Evolutionary conservation across 1,140 invertebrate genomes (phyloP).

Genomic region (Hypsibius dujardini): DNA sequence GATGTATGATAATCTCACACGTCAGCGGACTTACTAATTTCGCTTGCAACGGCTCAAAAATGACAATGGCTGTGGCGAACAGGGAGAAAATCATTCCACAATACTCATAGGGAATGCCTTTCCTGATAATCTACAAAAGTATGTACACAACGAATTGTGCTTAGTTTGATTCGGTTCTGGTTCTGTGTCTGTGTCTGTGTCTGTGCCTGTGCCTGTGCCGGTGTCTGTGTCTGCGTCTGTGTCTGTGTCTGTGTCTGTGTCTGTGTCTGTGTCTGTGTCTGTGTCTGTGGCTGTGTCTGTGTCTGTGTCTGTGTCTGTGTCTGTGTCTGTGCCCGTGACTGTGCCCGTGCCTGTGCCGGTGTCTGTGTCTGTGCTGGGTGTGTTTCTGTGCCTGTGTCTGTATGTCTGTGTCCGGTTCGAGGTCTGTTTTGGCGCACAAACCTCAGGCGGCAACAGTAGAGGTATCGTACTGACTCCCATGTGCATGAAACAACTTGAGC

Average conservation of each 20-base stretch:
- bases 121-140: not conserved
- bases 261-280: no score
- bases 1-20: not conserved
- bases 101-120: not conserved
- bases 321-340: no score
- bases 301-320: no score
- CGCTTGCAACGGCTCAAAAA: not conserved
- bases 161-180: no score
- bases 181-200: no score
- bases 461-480: constrained; percentile 3
- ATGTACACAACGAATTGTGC: not conserved
- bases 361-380: not conserved
- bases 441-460: not conserved
- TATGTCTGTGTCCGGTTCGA: not conserved
- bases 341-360: not conserved
- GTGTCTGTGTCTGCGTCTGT: no score
- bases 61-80: not conserved
- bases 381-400: no score
- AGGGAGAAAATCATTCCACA: not conserved
- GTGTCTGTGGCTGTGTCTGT: no score
- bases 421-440: not conserved
- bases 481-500: constrained; percentile 7
- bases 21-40: not conserved
- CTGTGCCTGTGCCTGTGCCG: no score
- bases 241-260: no score